Base-by-base conservation (phyloP, 2,888 invertebrate genomes). In the Brachylomia viminalis region DNA sequence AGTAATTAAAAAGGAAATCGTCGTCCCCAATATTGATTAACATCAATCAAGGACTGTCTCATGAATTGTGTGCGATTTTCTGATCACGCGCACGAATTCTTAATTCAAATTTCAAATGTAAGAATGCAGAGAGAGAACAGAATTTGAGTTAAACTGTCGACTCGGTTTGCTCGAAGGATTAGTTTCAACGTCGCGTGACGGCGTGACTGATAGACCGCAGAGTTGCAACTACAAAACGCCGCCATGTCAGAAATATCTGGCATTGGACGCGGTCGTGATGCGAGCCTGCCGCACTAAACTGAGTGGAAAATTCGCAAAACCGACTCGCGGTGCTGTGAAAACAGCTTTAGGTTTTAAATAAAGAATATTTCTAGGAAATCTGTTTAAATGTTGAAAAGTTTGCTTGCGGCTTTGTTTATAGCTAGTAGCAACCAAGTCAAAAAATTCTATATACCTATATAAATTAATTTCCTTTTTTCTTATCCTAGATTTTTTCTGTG, bases 141-240 rank as follows among this genome's bases (percentile, higher is more conserved):
- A 82, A 85, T 86, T 85, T 75, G 66, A 80, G 75, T 73, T 75
- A 73, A 70, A 72, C 73, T 65, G 69, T 80, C 77, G 88, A 80
- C 77, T 80, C 76, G 65, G 79, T 83, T 79, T 64, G 72, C 74
- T 85, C 75, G 78, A 68, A 86, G 80, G 80, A 85, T 83, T 83
- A 79, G 75, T 86, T 83, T 71, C 75, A 85, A 69, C 74, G 74
- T 85, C 70, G 86, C 86, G 87, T 87, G 87, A 87, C 84, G 68
- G 86, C 86, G 87, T 87, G 87, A 87, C 84, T 85, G 84, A 69
- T 84, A 84, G 79, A 90, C 87, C 90, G 86, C 90, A 88, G 84
- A 84, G 77, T 86, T 88, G 85, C 90, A 88, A 75, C 82, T 85
- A 86, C 88, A 87, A 90, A 84, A 85, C 65, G 79, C 80, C 65